Evolutionary conservation across 2,797 vertebrate species (phyloP).

Genomic region (Valencia hispanica): DNA sequence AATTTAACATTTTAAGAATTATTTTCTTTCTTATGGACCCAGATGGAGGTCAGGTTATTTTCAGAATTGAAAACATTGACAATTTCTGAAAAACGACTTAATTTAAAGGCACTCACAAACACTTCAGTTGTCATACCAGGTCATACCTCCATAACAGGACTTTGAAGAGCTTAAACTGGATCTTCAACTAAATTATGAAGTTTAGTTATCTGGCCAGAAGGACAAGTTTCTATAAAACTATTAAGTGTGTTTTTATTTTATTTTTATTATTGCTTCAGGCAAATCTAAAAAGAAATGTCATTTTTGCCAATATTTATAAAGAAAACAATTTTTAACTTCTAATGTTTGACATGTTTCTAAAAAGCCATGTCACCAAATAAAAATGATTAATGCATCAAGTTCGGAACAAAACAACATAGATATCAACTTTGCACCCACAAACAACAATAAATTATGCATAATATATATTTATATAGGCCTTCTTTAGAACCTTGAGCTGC

Average conservation of each 20-base stretch:
- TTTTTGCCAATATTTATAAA: background rate
- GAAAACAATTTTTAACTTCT: background rate
- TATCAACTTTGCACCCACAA: background rate
- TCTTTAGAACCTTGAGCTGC: background rate
- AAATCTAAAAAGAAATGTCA: background rate
- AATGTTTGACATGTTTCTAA: background rate
- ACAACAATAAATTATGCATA: background rate
- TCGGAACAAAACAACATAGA: background rate
- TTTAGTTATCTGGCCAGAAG: background rate
- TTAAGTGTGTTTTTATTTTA: too few relatives aligned
- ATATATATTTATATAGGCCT: background rate
- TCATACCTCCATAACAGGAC: background rate
- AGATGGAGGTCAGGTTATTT: background rate
- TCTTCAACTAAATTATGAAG: background rate
- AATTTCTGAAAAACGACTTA: background rate
- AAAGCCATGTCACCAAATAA: background rate
- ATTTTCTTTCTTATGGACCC: background rate
- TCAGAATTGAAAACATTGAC: background rate
- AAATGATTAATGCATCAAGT: background rate
- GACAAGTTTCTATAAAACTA: background rate
- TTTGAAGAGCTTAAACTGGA: background rate
- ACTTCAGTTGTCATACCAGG: too few relatives aligned
- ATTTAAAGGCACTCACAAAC: background rate
- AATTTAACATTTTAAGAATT: constrained; percentile 21
- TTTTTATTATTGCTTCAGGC: background rate